Evolutionary conservation across 23 tunicate genomes (phyloP).

Genomic region (Halocynthia roretzi): DNA sequence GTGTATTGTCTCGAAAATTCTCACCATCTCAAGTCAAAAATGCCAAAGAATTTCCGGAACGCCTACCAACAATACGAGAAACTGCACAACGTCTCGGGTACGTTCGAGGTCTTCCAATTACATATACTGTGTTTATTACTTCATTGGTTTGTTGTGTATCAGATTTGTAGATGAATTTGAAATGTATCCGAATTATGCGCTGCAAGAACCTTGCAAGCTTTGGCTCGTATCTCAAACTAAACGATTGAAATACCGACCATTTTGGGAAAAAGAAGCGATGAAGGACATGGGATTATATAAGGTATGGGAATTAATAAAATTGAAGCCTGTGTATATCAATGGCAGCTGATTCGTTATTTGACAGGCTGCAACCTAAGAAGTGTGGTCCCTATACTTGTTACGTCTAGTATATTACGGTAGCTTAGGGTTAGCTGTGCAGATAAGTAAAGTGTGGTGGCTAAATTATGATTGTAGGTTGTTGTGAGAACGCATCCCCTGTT

Average conservation of each 20-base stretch:
- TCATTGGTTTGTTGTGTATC: not conserved
- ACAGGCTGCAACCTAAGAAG: too few relatives aligned
- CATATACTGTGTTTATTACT: not conserved
- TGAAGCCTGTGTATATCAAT: too few relatives aligned
- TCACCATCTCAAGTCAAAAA: too few relatives aligned
- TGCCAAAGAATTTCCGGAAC: constrained; percentile 6
- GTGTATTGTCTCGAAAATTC: too few relatives aligned
- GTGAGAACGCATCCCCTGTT: too few relatives aligned
- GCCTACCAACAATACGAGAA: constrained; percentile 14
- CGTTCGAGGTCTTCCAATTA: not conserved
- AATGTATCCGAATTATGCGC: constrained; percentile 86
- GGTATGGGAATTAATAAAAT: not conserved
- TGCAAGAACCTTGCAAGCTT: constrained; percentile 64
- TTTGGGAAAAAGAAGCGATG: constrained; percentile 81
- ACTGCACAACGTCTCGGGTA: constrained; percentile 21
- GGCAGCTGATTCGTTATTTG: too few relatives aligned
- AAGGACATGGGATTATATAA: constrained; percentile 62
- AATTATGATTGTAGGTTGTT: too few relatives aligned
- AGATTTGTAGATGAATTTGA: constrained; percentile 53
- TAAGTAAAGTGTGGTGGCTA: too few relatives aligned
- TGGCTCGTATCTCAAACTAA: constrained; percentile 75
- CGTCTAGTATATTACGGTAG: too few relatives aligned
- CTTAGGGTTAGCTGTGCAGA: too few relatives aligned
- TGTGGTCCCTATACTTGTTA: too few relatives aligned
- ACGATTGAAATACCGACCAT: constrained; percentile 33